phyloP scores from a whole-genome alignment of 1,140 invertebrate species.

The Diprion similis region DNA sequence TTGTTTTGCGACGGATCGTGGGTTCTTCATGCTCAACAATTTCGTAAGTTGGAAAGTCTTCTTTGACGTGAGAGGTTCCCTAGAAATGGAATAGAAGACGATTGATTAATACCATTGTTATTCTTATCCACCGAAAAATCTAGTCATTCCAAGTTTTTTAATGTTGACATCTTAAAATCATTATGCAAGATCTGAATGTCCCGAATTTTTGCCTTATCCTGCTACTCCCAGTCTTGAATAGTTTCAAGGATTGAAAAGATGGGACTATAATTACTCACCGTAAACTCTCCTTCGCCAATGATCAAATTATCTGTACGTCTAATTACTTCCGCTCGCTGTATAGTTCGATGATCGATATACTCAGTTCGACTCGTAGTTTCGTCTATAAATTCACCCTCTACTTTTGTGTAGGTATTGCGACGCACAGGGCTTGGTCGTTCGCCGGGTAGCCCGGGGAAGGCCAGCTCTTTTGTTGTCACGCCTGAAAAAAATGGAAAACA shows the following conservation, averaged over 20 bases:
- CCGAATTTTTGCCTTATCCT: no score
- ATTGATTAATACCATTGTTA: not conserved
- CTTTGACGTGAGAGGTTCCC: constrained; percentile 59
- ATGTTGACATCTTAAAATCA: no score
- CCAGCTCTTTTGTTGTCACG: constrained; percentile 69
- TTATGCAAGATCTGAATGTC: no score
- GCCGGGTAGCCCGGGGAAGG: constrained; percentile 70
- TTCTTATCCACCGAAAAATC: no score
- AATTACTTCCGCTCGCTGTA: constrained; percentile 65
- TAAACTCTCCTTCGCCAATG: constrained; percentile 66
- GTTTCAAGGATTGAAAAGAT: no score
- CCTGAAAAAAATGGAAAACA: constrained; percentile 59
- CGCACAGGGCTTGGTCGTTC: constrained; percentile 74
- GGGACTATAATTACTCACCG: constrained; percentile 41
- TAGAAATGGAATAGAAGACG: constrained; percentile 34
- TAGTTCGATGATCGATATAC: constrained; percentile 68
- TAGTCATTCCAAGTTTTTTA: no score
- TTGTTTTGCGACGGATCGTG: constrained; percentile 36
- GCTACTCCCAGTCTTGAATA: constrained; percentile 4
- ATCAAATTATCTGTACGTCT: constrained; percentile 70
- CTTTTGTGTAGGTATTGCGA: constrained; percentile 83
- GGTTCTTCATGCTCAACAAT: constrained; percentile 50
- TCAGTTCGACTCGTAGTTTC: constrained; percentile 72
- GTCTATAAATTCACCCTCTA: constrained; percentile 74
- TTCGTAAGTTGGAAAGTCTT: constrained; percentile 59